Evolutionary conservation across 2,888 invertebrate species (phyloP).

Genomic region (Erannis defoliaria): DNA sequence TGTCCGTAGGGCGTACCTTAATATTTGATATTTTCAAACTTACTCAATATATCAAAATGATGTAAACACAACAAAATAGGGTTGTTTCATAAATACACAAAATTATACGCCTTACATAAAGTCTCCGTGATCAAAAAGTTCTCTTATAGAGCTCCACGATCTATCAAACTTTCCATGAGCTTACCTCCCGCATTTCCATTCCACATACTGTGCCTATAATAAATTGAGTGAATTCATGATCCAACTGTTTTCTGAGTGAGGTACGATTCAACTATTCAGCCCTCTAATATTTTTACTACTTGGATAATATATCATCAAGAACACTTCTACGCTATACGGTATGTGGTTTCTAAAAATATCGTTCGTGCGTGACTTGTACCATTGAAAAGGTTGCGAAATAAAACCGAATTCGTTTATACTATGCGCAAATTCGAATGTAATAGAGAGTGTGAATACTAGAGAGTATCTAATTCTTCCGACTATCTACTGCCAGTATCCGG

Average conservation of each 20-base stretch:
- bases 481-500: background rate
- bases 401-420: constrained; percentile 25
- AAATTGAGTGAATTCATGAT: constrained; percentile 27
- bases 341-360: constrained; percentile 36
- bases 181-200: constrained; percentile 16
- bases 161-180: constrained; percentile 15
- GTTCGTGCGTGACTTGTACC: constrained; percentile 40
- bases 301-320: constrained; percentile 31
- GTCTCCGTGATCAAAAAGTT: constrained; percentile 6
- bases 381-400: constrained; percentile 36
- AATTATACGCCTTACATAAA: no score
- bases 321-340: constrained; percentile 30
- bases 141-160: constrained; percentile 2
- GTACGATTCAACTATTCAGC: constrained; percentile 19
- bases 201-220: constrained; percentile 15
- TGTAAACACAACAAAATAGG: no score
- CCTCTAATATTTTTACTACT: constrained; percentile 28
- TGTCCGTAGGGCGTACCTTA: no score
- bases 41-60: no score
- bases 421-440: constrained; percentile 38
- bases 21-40: no score
- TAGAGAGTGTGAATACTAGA: constrained; percentile 5
- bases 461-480: constrained; percentile 1
- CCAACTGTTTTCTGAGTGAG: constrained; percentile 21
- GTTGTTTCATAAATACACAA: no score